Percentiles rank a stretch among this genome's conserved stretches.
Evolutionary conservation across 2,113 vertebrate species (phyloP).

Genomic region (Carassius carassius): DNA sequence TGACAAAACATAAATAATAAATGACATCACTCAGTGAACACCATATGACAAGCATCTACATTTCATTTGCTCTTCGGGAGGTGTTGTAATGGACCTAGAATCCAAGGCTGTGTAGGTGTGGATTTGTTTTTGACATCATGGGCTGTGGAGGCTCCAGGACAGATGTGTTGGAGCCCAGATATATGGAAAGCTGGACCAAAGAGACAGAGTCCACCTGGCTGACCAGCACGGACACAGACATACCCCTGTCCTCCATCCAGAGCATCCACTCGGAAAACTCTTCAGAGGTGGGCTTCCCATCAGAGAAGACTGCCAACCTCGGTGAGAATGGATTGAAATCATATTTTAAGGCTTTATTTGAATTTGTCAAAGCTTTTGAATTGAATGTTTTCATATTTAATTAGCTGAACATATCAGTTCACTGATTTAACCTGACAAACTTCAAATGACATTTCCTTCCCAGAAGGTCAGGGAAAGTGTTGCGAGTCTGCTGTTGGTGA

Average conservation of each 20-base stretch:
- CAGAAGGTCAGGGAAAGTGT: slow-evolving; percentile 2
- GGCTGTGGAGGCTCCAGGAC: slow-evolving; percentile 81
- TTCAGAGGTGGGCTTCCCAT: slow-evolving; percentile 65
- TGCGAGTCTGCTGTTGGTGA: slow-evolving; percentile 25
- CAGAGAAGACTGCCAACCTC: slow-evolving; percentile 71
- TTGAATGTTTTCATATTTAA: neutral
- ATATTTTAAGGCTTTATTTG: neutral
- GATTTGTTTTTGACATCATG: slow-evolving; percentile 62
- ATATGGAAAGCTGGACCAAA: slow-evolving; percentile 82
- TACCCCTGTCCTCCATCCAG: slow-evolving; percentile 80
- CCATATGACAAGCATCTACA: neutral
- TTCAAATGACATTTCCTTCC: neutral
- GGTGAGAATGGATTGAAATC: slow-evolving; percentile 60
- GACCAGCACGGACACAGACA: slow-evolving; percentile 77
- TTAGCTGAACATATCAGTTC: neutral
- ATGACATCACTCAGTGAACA: neutral
- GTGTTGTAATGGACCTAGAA: neutral
- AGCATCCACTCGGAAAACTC: slow-evolving; percentile 76
- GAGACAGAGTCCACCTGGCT: slow-evolving; percentile 81
- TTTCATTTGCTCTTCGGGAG: neutral
- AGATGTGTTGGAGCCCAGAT: slow-evolving; percentile 79
- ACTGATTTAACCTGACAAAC: neutral
- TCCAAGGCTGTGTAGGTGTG: neutral
- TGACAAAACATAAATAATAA: neutral
- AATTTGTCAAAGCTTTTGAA: neutral